A percentile compares a stretch with the other conserved stretches of the same genome.
Evolutionary conservation across 2,888 invertebrate genomes (phyloP).

Genomic region (Macaria notata): DNA sequence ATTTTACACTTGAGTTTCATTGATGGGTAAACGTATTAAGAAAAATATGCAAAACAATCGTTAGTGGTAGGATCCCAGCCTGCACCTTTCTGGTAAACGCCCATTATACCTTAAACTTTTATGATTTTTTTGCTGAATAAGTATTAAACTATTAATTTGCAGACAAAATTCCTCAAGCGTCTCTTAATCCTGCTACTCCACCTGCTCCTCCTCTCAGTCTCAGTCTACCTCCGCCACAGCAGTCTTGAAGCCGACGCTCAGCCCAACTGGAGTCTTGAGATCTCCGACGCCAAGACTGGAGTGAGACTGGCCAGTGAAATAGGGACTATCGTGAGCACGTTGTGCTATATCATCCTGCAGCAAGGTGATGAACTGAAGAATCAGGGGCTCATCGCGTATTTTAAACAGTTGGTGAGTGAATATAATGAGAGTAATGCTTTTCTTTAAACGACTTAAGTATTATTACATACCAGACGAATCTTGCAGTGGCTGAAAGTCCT

Average conservation of each 20-base stretch:
- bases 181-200: constrained; percentile 94
- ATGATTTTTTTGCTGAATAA: too few relatives aligned
- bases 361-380: constrained; percentile 97
- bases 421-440: too few relatives aligned
- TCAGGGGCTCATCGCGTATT: constrained; percentile 94
- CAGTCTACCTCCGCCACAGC: constrained; percentile 93
- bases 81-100: too few relatives aligned
- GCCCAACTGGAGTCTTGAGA: constrained; percentile 65
- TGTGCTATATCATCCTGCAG: constrained; percentile 94
- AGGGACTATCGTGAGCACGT: constrained; percentile 91
- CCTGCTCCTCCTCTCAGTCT: constrained; percentile 92
- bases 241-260: constrained; percentile 61
- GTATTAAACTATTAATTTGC: constrained; percentile 35
- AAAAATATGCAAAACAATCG: too few relatives aligned
- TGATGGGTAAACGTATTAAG: too few relatives aligned
- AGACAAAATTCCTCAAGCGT: constrained; percentile 96
- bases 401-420: constrained; percentile 92
- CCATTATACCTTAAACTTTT: too few relatives aligned
- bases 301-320: constrained; percentile 90
- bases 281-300: constrained; percentile 65
- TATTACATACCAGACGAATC: too few relatives aligned
- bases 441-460: too few relatives aligned
- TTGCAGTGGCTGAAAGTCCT: too few relatives aligned
- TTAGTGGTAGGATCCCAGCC: too few relatives aligned
- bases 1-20: too few relatives aligned